Percentiles rank a stretch among this genome's conserved stretches.
Conservation (phyloP, 2,113 vertebrate species). For the Neomonachus schauinslandi region DNA sequence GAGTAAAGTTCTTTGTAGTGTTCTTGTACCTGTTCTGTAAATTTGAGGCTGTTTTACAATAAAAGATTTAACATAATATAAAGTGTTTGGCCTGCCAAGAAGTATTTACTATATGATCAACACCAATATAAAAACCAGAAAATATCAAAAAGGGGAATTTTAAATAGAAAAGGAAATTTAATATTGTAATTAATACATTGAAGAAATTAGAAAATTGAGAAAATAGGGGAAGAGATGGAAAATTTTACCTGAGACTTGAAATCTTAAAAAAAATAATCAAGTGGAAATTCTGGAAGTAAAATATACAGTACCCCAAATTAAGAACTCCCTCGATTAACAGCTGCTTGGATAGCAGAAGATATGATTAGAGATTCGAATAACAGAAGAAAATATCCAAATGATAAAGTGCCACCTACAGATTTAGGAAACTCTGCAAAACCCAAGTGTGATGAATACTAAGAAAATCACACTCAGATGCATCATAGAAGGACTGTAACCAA, state of each 20-base stretch:
- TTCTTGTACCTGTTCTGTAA: not conserved
- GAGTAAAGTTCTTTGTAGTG: not conserved
- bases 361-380: not conserved
- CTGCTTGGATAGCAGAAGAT: not conserved
- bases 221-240: not conserved
- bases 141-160: not conserved
- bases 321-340: not conserved
- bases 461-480: not conserved
- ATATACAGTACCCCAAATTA: not conserved
- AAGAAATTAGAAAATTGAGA: not conserved
- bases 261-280: not conserved
- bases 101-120: not conserved
- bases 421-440: not conserved
- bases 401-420: not conserved
- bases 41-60: not conserved
- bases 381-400: not conserved
- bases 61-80: not conserved
- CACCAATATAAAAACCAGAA: not conserved
- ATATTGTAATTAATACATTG: not conserved
- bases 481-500: not conserved
- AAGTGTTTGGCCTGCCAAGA: not conserved
- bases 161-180: not conserved
- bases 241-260: not conserved
- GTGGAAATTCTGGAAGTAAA: not conserved
- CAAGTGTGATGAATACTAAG: not conserved